A percentile compares a stretch with the other conserved stretches of the same genome.
Evolutionary conservation across 2,113 vertebrate species (phyloP).

Genomic region (Hydrolagus affinis): DNA sequence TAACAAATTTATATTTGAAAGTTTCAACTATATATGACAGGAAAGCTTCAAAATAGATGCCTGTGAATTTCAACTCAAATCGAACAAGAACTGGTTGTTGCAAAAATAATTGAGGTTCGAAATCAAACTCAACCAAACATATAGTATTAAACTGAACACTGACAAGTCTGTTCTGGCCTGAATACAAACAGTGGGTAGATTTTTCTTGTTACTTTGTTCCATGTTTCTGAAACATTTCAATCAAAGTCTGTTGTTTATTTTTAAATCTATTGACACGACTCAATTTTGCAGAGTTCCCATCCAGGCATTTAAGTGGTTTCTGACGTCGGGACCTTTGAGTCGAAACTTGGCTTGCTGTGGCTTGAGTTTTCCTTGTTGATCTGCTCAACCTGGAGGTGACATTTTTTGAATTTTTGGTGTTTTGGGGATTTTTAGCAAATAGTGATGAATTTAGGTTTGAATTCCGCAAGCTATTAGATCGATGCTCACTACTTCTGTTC

Average conservation of each 20-base stretch:
- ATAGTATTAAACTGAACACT: neutral
- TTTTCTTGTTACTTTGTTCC: constrained; percentile 40
- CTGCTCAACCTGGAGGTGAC: neutral
- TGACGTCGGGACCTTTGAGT: neutral
- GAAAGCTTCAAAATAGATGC: too few species aligned
- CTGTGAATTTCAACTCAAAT: neutral
- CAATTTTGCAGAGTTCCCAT: constrained; percentile 4
- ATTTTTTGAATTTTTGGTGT: neutral
- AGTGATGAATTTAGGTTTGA: neutral
- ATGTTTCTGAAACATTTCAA: constrained; percentile 58
- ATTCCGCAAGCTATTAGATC: neutral
- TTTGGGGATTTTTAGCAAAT: neutral
- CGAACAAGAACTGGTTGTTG: neutral
- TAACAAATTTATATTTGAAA: too few species aligned
- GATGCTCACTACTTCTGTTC: neutral
- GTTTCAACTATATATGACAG: too few species aligned
- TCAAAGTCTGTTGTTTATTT: constrained; percentile 56
- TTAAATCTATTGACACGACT: constrained; percentile 39
- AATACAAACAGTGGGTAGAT: constrained; percentile 15
- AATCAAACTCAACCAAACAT: neutral
- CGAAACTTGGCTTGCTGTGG: neutral
- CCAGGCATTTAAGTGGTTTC: neutral
- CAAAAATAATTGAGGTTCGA: too few species aligned
- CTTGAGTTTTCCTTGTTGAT: neutral
- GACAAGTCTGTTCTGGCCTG: neutral